Evolutionary conservation across 2,797 vertebrate genomes (phyloP).

Genomic region (Brachymystax lenok): DNA sequence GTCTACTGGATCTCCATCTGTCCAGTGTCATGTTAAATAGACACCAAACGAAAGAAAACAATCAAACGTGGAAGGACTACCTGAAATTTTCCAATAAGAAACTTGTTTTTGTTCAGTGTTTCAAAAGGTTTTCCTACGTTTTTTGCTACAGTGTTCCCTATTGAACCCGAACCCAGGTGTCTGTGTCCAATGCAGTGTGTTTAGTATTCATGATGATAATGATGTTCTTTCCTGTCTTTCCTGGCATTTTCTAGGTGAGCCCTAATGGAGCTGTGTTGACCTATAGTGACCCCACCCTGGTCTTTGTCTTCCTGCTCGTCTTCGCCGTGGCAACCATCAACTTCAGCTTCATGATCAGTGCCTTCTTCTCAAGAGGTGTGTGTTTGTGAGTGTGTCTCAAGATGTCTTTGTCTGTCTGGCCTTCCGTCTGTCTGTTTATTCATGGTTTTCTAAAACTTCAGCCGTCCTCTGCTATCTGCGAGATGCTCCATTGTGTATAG

Average conservation of each 20-base stretch:
- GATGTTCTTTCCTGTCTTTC: background rate
- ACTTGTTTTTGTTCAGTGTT: background rate
- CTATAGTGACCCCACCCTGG: slow-evolving; percentile 88
- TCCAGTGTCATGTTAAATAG: background rate
- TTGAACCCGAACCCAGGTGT: background rate
- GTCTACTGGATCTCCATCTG: background rate
- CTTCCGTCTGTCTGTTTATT: background rate
- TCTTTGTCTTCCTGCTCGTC: slow-evolving; percentile 87
- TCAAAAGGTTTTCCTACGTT: background rate
- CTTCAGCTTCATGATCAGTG: slow-evolving; percentile 99
- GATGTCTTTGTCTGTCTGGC: background rate
- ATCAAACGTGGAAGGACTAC: background rate
- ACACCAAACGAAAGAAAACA: no score
- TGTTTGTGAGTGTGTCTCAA: background rate
- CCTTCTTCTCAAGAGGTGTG: slow-evolving; percentile 89
- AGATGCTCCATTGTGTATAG: background rate
- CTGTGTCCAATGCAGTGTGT: background rate
- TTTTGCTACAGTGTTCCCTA: background rate
- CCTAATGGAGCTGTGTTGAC: slow-evolving; percentile 87
- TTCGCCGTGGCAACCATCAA: slow-evolving; percentile 89
- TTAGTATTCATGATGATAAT: background rate
- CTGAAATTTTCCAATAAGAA: background rate
- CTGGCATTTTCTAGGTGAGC: slow-evolving; percentile 77
- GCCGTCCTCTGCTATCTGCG: background rate
- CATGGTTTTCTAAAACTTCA: background rate